A percentile compares a stretch with the other conserved stretches of the same genome.
These are phyloP conservation scores for Erythrocebus patas DNA, from an alignment of 2,113 vertebrate genomes.

Conservation along the genomic window DNA sequence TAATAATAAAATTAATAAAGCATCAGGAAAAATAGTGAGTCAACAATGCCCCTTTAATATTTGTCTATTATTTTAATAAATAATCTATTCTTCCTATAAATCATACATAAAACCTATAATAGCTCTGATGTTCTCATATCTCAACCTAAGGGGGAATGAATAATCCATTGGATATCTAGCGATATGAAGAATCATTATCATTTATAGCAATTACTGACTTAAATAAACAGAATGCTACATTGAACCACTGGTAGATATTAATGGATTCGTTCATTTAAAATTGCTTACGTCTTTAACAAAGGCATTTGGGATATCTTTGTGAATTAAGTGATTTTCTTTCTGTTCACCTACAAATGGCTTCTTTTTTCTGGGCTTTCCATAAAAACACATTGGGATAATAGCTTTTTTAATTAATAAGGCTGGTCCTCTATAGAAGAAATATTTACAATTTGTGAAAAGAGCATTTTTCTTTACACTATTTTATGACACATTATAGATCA, in stretches of 20 bases:
- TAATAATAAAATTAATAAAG: constrained; percentile 42
- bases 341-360: neutral
- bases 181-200: constrained; percentile 39
- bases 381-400: neutral
- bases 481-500: neutral
- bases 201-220: constrained; percentile 21
- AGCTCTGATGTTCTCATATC: neutral
- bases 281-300: neutral
- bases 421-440: neutral
- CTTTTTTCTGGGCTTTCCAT: neutral
- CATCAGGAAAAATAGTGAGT: neutral
- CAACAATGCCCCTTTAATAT: constrained; percentile 3
- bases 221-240: constrained; percentile 16
- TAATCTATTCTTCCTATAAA: constrained; percentile 37
- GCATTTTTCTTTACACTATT: neutral
- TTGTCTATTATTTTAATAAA: constrained; percentile 38
- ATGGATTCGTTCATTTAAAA: constrained; percentile 1
- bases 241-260: constrained; percentile 19
- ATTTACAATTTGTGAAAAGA: neutral
- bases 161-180: neutral
- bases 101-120: constrained; percentile 22
- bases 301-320: neutral
- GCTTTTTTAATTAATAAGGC: neutral
- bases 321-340: neutral
- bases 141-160: constrained; percentile 2